Conservation (phyloP, 2,797 vertebrate species). For the Pitangus sulphuratus region DNA sequence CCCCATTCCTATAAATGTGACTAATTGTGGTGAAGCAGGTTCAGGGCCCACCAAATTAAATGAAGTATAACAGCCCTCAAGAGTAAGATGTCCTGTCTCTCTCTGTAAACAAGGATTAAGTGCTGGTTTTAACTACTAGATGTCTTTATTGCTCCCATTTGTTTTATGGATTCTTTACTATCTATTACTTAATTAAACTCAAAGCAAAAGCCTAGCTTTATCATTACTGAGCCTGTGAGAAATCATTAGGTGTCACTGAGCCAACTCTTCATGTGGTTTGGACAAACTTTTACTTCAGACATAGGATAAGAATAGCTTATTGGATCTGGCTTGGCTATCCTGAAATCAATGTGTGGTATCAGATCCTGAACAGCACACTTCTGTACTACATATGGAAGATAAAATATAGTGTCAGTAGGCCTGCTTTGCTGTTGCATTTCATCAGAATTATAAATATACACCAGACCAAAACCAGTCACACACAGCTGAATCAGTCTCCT, state of each 20-base stretch:
- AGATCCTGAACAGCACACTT: not conserved
- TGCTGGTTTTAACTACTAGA: not conserved
- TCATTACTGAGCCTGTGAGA: not conserved
- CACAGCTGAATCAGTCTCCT: not conserved
- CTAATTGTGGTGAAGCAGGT: not conserved
- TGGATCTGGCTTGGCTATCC: not conserved
- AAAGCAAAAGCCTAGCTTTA: not conserved
- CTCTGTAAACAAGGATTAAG: not conserved
- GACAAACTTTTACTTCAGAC: not conserved
- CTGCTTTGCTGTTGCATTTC: not conserved
- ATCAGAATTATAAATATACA: not conserved
- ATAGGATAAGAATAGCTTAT: not conserved
- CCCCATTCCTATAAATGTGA: not conserved
- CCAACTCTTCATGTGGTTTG: not conserved
- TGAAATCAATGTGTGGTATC: not conserved
- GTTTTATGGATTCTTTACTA: slow-evolving; percentile 32
- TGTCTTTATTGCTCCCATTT: not conserved
- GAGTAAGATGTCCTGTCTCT: not conserved
- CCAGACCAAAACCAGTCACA: not conserved
- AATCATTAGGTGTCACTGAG: slow-evolving; percentile 29
- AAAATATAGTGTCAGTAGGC: not conserved
- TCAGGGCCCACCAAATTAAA: not conserved
- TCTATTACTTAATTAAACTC: slow-evolving; percentile 38
- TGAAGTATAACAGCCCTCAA: not conserved
- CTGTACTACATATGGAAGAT: not conserved